Conservation (phyloP, 2,797 vertebrate genomes). For the Danio aesculapii region DNA sequence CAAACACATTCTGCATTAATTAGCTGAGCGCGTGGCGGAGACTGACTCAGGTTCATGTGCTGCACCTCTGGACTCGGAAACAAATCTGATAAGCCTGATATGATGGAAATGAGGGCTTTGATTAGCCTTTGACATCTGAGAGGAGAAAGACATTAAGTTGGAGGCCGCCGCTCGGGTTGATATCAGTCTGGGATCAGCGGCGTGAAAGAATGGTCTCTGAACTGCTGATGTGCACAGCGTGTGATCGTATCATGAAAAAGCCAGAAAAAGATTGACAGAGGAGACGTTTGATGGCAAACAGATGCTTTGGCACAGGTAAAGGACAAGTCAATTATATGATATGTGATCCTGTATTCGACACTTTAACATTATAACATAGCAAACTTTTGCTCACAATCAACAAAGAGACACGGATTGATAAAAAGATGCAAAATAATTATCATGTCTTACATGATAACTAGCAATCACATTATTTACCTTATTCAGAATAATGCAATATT, state of each 20-base stretch:
- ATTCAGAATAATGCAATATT: too few relatives aligned
- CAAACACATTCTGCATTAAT: constrained; percentile 60
- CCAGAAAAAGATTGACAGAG: constrained; percentile 7
- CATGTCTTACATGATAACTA: too few relatives aligned
- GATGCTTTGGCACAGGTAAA: constrained; percentile 9
- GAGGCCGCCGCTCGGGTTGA: not conserved
- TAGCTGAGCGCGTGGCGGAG: constrained; percentile 36
- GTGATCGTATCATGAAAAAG: constrained; percentile 20
- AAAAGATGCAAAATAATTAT: not conserved
- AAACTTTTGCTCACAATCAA: not conserved
- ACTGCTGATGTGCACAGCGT: not conserved
- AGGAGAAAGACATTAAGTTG: constrained; percentile 31
- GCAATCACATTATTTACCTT: too few relatives aligned
- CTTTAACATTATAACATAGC: not conserved
- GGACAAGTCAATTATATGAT: constrained; percentile 6
- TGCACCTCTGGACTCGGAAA: constrained; percentile 10
- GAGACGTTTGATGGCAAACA: not conserved
- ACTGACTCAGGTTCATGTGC: constrained; percentile 6
- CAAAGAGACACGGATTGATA: not conserved
- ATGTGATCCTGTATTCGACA: constrained; percentile 2
- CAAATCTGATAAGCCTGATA: constrained; percentile 37
- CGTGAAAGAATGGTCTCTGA: not conserved
- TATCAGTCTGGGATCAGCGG: constrained; percentile 31
- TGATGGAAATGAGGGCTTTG: constrained; percentile 41
- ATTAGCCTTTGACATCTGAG: constrained; percentile 55